phyloP scores from a whole-genome alignment of 2,888 invertebrate genomes.

The Drosophila cognata region DNA sequence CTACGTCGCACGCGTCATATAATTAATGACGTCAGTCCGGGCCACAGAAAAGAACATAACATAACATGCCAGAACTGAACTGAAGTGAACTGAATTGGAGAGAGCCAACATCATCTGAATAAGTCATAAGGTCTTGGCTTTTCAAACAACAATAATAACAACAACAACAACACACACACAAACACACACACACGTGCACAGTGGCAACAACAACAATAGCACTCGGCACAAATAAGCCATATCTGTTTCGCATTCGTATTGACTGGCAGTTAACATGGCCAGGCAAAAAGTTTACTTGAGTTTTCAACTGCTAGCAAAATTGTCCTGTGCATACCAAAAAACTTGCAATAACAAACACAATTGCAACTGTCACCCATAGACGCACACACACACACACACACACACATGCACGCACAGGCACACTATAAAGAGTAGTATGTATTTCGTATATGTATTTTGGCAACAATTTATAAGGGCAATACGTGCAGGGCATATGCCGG shows the following conservation, averaged over 20 bases:
- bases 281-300: conserved; percentile 72
- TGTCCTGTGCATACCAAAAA: conserved; percentile 74
- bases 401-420: conserved; percentile 8
- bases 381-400: conserved; percentile 41
- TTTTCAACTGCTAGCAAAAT: conserved; percentile 62
- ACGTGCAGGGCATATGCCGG: conserved; percentile 77
- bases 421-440: conserved; percentile 17
- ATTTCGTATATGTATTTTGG: conserved; percentile 58
- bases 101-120: conserved; percentile 71
- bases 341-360: conserved; percentile 42
- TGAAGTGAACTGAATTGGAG: conserved; percentile 12
- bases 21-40: conserved; percentile 70
- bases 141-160: conserved; percentile 42
- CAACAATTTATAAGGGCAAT: conserved; percentile 79
- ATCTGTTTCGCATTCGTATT: conserved; percentile 78
- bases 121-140: conserved; percentile 78
- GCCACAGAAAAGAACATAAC: conserved; percentile 13
- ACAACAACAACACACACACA: conserved; percentile 13
- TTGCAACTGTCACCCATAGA: conserved; percentile 44
- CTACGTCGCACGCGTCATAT: conserved; percentile 70
- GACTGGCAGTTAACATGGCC: conserved; percentile 80
- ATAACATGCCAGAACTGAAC: conserved; percentile 12
- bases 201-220: conserved; percentile 23
- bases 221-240: conserved; percentile 73
- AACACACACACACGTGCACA: background rate